phyloP scores from a whole-genome alignment of 2,113 vertebrate genomes.

The Hypanus sabinus region DNA sequence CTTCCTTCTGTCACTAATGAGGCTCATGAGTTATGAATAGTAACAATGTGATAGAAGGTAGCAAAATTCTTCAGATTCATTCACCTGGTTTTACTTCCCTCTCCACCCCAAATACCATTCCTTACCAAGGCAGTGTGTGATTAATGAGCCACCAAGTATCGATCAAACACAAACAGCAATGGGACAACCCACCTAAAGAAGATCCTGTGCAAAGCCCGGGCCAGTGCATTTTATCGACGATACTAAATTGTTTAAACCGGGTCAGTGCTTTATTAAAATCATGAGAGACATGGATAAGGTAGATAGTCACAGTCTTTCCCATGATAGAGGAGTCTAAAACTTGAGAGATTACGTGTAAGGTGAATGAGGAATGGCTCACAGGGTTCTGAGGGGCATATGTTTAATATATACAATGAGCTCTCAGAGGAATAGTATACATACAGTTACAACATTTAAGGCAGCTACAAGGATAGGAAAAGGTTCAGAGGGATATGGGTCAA shows the following conservation, averaged over 20 bases:
- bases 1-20: not conserved
- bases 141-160: not conserved
- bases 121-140: not conserved
- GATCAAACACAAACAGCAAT: not conserved
- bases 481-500: too few relatives aligned
- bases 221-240: not conserved
- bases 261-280: too few relatives aligned
- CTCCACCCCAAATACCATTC: not conserved
- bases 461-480: too few relatives aligned
- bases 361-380: too few relatives aligned
- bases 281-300: too few relatives aligned
- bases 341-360: too few relatives aligned
- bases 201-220: not conserved
- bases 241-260: not conserved
- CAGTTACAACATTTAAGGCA: too few relatives aligned
- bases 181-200: not conserved
- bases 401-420: too few relatives aligned
- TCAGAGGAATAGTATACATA: too few relatives aligned
- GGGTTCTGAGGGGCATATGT: too few relatives aligned
- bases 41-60: not conserved
- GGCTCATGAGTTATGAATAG: not conserved
- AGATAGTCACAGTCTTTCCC: too few relatives aligned
- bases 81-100: not conserved
- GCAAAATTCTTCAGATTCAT: not conserved
- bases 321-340: too few relatives aligned